Conservation (phyloP, 1,140 invertebrate species). For the Carposina sasakii region DNA sequence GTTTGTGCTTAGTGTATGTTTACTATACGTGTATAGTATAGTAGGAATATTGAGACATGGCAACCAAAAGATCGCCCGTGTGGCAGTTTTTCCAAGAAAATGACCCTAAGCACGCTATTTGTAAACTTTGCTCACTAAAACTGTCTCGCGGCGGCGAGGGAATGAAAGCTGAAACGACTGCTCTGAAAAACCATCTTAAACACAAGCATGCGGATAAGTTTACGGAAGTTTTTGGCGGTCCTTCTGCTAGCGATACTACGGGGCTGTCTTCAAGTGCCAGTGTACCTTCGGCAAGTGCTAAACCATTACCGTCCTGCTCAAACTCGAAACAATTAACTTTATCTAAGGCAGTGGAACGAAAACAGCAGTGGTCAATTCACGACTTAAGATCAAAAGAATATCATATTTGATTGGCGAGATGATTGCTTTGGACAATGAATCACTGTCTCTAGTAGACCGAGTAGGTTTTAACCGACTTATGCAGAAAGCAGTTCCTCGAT, state of each 20-base stretch:
- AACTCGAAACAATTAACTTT: constrained; percentile 18
- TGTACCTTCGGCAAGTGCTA: constrained; percentile 15
- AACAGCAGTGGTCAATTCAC: constrained; percentile 26
- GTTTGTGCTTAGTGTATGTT: no score
- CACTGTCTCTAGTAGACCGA: constrained; percentile 28
- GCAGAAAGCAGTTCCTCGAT: constrained; percentile 21
- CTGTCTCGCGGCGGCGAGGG: no score
- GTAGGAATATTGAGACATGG: no score
- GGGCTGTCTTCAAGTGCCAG: constrained; percentile 17
- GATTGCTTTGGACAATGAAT: constrained; percentile 33
- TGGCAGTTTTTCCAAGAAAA: no score
- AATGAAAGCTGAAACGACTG: no score
- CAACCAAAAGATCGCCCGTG: no score
- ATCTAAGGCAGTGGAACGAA: constrained; percentile 22
- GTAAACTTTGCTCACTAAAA: no score
- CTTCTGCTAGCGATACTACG: constrained; percentile 16
- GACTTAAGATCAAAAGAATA: constrained; percentile 29
- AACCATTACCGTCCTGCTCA: constrained; percentile 19
- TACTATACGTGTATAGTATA: no score
- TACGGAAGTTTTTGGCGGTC: constrained; percentile 11
- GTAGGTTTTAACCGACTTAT: constrained; percentile 26
- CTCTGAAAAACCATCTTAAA: constrained; percentile 29
- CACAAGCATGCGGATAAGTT: constrained; percentile 24
- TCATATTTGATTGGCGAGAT: constrained; percentile 32
- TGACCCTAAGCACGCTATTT: no score